Evolutionary conservation across 2,888 invertebrate genomes (phyloP), one percentile per base, ranked within the genome.

Genomic region (Chirona hameri): DNA sequence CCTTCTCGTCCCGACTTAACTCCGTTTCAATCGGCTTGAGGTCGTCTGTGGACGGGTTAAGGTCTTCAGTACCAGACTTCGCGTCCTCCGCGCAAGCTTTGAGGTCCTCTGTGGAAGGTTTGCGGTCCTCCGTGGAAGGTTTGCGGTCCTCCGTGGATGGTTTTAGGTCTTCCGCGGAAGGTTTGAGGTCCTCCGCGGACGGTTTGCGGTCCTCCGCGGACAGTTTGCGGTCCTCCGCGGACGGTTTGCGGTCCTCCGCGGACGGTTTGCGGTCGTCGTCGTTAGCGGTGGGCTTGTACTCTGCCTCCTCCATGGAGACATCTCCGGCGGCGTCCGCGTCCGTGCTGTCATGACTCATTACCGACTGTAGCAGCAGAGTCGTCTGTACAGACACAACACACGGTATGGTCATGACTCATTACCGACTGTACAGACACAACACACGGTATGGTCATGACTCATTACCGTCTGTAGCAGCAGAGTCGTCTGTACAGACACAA

Each of bases 101-200:
- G 39, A 4, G 5, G 1, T 52, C 52, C 52, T 52, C 52, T 12
- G 52, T 12, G 15, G 52, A 52, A 18, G 52, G 52, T 18, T 52
- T 52, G 12, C 52, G 3, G 5, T 52, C 52, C 52, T 52, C 52
- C 1, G 52, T 12, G 52, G 52, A 12, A 18, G 52, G 15, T 18
- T 52, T 12, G 52, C 18, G 18, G 1, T 52, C 52, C 52, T 52
- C 52, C 12, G 12, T 12, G 52, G 52, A 52, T 1, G 52, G 15
- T 18, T 81, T 85, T 84, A n/a, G 82, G 57, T 84, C 82, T 12
- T 80, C 82, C 83, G 86, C 88, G 0, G 89, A 86, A n/a, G 39
- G 21, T 27, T 48, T 39, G 21, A 27, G 48, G 9, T 83, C 82
- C 24, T 82, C 72, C 3, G 24, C 82, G n/a, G 55, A n/a, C 3